These are phyloP conservation scores for Halotydeus destructor DNA, from an alignment of 1,140 invertebrate species.

Conservation along the genomic window DNA sequence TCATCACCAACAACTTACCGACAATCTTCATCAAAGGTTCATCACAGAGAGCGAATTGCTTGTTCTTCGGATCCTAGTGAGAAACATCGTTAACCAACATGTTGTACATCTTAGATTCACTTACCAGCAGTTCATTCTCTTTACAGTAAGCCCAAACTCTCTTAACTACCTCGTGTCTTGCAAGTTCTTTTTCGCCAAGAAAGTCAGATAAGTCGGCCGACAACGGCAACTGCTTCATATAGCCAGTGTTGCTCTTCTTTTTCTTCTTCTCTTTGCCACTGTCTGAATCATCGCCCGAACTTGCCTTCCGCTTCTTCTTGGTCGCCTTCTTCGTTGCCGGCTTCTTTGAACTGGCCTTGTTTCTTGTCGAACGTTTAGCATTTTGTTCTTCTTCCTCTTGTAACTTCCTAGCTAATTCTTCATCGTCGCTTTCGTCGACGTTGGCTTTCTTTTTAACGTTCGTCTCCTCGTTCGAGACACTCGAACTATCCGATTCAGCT, in stretches of 20 bases:
- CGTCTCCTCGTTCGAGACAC: not conserved
- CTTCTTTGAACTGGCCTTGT: not conserved
- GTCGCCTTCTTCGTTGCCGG: not conserved
- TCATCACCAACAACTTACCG: conserved; percentile 28
- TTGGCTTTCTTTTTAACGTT: not conserved
- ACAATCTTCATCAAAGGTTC: conserved; percentile 70
- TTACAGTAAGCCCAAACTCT: conserved; percentile 79
- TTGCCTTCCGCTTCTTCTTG: not conserved
- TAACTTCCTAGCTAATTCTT: not conserved
- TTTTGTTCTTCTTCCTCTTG: not conserved
- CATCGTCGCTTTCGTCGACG: not conserved
- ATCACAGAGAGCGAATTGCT: conserved; percentile 79
- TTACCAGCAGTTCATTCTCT: conserved; percentile 49
- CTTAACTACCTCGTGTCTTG: conserved; percentile 76
- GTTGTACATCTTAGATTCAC: not conserved
- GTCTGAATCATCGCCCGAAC: not conserved
- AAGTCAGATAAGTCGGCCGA: conserved; percentile 61
- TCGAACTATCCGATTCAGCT: not conserved
- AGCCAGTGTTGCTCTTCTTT: conserved; percentile 34
- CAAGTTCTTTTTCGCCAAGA: conserved; percentile 63
- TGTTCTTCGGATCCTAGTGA: conserved; percentile 65
- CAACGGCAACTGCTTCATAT: conserved; percentile 56
- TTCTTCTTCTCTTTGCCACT: not conserved
- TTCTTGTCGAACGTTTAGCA: not conserved
- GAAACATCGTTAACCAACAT: conserved; percentile 7